Conservation (phyloP, 2,797 vertebrate genomes). For the Peromyscus melanophrys region DNA sequence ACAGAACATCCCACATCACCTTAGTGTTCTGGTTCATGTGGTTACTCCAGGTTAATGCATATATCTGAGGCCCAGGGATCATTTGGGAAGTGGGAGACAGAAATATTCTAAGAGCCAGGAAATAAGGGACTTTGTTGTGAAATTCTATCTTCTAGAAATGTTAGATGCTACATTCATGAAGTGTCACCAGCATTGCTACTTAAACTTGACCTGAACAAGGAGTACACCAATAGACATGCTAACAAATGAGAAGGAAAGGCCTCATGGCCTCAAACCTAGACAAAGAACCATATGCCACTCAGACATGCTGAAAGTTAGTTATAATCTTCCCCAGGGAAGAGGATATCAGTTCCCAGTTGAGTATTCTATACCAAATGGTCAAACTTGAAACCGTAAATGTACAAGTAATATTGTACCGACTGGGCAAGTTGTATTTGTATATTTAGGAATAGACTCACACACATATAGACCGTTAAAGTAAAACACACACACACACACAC, state of each 20-base stretch:
- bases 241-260: fast-evolving
- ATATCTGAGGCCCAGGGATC: neutral
- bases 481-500: neutral
- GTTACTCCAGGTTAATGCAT: neutral
- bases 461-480: neutral
- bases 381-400: neutral
- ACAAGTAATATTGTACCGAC: neutral
- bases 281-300: neutral
- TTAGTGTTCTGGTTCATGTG: neutral
- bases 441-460: neutral
- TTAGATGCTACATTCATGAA: neutral
- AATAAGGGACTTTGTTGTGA: neutral
- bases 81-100: neutral
- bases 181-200: neutral
- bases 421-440: neutral
- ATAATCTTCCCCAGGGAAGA: neutral
- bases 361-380: neutral
- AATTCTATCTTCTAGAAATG: neutral
- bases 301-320: neutral
- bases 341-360: neutral
- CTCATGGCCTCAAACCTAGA: neutral
- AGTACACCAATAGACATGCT: neutral
- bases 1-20: no score
- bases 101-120: neutral
- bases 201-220: neutral